Conservation (phyloP, 2,113 vertebrate genomes). For the Archilochus colubris region DNA sequence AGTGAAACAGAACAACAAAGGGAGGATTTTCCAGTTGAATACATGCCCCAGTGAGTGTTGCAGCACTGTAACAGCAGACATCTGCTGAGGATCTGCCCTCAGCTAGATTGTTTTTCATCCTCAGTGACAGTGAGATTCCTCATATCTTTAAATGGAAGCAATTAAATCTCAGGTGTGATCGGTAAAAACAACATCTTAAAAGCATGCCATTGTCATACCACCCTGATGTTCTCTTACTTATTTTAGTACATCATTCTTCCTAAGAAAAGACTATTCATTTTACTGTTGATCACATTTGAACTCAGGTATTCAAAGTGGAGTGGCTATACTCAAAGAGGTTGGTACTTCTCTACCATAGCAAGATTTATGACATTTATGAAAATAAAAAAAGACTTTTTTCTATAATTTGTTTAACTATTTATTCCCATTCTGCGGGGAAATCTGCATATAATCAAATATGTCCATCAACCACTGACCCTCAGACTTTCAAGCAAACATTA, state of each 20-base stretch:
- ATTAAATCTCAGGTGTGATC: conserved; percentile 9
- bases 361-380: not conserved
- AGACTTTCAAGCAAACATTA: not conserved
- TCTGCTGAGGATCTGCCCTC: not conserved
- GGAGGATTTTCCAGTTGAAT: not conserved
- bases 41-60: not conserved
- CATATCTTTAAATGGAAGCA: conserved; percentile 8
- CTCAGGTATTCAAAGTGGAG: not conserved
- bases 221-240: not conserved
- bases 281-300: not conserved
- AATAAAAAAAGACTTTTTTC: not conserved
- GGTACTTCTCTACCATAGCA: not conserved
- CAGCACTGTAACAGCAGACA: not conserved
- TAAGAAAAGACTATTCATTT: not conserved
- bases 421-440: not conserved
- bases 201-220: not conserved
- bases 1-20: not conserved
- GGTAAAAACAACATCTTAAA: not conserved
- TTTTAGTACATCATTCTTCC: not conserved
- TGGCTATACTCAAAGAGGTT: not conserved
- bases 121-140: not conserved
- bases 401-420: not conserved
- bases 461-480: not conserved
- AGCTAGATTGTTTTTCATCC: not conserved
- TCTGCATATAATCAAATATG: not conserved